These are phyloP conservation scores for Pycnomerus fuliginosus DNA, from an alignment of 2,888 invertebrate genomes.

Conservation along the genomic window DNA sequence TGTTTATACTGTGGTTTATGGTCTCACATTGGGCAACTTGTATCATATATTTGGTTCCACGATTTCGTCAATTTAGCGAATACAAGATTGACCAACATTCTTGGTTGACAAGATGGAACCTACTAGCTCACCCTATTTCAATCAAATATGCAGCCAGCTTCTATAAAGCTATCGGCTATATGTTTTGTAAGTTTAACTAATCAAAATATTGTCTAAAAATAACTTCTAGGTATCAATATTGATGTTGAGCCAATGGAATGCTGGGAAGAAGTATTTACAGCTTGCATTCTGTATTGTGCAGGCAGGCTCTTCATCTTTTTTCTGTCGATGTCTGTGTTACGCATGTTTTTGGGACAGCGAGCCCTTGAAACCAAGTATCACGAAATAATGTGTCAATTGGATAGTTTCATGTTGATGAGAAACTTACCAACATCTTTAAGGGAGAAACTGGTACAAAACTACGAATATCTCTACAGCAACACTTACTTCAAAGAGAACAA, in stretches of 20 bases:
- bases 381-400: constrained; percentile 50
- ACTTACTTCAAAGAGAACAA: constrained; percentile 51
- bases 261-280: too few species aligned
- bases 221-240: too few species aligned
- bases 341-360: constrained; percentile 37
- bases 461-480: constrained; percentile 49
- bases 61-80: constrained; percentile 4
- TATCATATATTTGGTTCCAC: constrained; percentile 7
- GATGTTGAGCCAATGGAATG: too few species aligned
- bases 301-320: too few species aligned
- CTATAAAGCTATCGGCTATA: too few species aligned
- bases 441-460: constrained; percentile 46
- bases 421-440: constrained; percentile 48
- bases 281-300: too few species aligned
- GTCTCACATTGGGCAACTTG: constrained; percentile 14
- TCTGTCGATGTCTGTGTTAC: constrained; percentile 40
- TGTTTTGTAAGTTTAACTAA: too few species aligned
- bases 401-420: constrained; percentile 49
- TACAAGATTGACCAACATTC: constrained; percentile 1
- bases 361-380: constrained; percentile 49
- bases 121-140: constrained; percentile 6
- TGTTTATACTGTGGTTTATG: constrained; percentile 1
- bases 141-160: too few species aligned
- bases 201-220: too few species aligned
- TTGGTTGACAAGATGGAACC: constrained; percentile 8